phyloP scores from a whole-genome alignment of 2,888 invertebrate species.

The Plebejus argus region DNA sequence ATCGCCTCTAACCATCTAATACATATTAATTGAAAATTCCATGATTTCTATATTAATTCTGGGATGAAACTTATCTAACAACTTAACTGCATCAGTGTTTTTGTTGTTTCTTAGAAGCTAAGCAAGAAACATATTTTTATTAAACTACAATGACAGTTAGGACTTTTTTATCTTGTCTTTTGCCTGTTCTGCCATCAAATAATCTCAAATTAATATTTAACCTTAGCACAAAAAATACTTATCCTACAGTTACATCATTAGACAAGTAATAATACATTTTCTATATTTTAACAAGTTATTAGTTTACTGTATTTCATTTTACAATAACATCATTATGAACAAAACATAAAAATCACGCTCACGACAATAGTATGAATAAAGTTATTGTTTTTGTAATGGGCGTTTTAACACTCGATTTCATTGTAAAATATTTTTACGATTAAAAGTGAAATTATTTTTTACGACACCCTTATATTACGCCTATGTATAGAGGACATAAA shows the following conservation, averaged over 20 bases:
- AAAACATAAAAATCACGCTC: slow-evolving; percentile 1
- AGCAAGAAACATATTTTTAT: not conserved
- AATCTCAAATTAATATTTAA: too few species aligned
- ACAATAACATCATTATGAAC: not conserved
- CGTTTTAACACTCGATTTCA: slow-evolving; percentile 18
- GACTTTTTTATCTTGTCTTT: not conserved
- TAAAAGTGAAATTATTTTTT: slow-evolving; percentile 26
- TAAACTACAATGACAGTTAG: not conserved
- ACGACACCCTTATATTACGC: slow-evolving; percentile 15
- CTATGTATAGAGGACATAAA: slow-evolving; percentile 15
- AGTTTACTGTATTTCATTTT: not conserved
- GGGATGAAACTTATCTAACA: not conserved
- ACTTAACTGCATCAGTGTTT: not conserved
- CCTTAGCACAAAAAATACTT: too few species aligned
- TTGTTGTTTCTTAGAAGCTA: not conserved
- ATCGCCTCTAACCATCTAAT: slow-evolving; percentile 7
- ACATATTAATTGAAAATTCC: slow-evolving; percentile 9
- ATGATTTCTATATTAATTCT: not conserved
- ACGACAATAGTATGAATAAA: slow-evolving; percentile 1
- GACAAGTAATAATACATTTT: not conserved
- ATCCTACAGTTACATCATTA: too few species aligned
- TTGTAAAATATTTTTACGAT: slow-evolving; percentile 25
- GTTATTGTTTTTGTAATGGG: not conserved
- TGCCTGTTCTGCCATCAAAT: too few species aligned
- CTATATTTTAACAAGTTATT: not conserved